These are phyloP conservation scores for Myiagra hebetior DNA, from an alignment of 2,113 vertebrate genomes.

Conservation along the genomic window DNA sequence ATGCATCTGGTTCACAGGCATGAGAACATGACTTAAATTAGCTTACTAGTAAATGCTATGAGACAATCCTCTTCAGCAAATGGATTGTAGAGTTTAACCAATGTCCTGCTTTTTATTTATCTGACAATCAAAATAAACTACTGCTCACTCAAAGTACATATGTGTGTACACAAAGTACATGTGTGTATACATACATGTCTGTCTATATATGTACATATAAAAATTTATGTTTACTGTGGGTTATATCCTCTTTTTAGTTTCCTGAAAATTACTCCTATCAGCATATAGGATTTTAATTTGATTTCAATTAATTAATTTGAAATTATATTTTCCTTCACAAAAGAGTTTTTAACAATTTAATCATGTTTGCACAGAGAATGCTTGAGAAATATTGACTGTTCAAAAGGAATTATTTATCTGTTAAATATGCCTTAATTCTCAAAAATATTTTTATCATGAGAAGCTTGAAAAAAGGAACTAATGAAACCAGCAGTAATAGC, in stretches of 20 bases:
- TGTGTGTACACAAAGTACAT: rapidly evolving
- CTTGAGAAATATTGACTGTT: not conserved
- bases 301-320: not conserved
- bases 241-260: not conserved
- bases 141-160: not conserved
- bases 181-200: not conserved
- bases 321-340: not conserved
- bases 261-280: not conserved
- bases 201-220: not conserved
- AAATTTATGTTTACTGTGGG: not conserved
- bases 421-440: not conserved
- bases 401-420: not conserved
- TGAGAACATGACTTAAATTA: not conserved
- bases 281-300: not conserved
- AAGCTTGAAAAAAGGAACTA: not conserved
- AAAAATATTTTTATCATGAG: not conserved
- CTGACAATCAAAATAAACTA: not conserved
- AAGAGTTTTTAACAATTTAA: not conserved
- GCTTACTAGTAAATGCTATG: not conserved
- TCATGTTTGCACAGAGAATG: not conserved
- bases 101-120: not conserved
- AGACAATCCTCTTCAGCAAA: not conserved
- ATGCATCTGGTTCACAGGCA: not conserved
- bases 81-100: not conserved
- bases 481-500: not conserved